Percentiles rank a stretch among this genome's conserved stretches.
Evolutionary conservation across 2,888 invertebrate species (phyloP).

Genomic region (Meta bourneti): DNA sequence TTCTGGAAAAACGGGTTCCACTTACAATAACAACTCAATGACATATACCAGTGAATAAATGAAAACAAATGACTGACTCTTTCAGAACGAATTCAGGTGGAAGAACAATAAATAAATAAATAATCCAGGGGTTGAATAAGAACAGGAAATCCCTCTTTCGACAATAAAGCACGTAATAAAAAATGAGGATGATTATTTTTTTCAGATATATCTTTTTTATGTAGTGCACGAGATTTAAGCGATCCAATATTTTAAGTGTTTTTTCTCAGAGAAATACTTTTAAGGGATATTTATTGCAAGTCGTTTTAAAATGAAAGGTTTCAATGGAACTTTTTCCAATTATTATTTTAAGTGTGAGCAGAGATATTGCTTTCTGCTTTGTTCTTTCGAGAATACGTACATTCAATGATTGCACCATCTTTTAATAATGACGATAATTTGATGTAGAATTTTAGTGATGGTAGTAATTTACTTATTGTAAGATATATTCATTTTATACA

Average conservation of each 20-base stretch:
- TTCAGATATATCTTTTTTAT: conserved; percentile 28
- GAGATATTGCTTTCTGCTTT: too few relatives aligned
- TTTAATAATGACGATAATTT: too few relatives aligned
- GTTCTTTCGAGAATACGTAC: too few relatives aligned
- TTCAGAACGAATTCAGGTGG: conserved; percentile 23
- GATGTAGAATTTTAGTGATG: too few relatives aligned
- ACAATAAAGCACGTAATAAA: conserved; percentile 40
- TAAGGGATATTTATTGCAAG: conserved; percentile 32
- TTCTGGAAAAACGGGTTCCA: conserved; percentile 11
- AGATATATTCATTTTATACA: too few relatives aligned
- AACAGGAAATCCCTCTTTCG: conserved; percentile 62
- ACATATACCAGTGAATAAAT: conserved; percentile 48
- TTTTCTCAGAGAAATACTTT: conserved; percentile 33
- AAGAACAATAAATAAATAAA: conserved; percentile 35
- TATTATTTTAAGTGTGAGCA: neutral
- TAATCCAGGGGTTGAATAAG: conserved; percentile 48
- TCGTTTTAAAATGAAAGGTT: conserved; percentile 10
- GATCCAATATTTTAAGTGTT: conserved; percentile 32
- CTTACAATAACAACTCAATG: conserved; percentile 53
- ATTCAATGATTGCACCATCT: too few relatives aligned
- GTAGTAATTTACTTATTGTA: too few relatives aligned
- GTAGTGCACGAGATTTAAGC: conserved; percentile 11
- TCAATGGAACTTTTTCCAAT: neutral
- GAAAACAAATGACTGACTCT: conserved; percentile 52
- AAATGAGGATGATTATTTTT: conserved; percentile 44